Evolutionary conservation across 2,797 vertebrate genomes (phyloP).

Genomic region (Eidolon dupreanum): DNA sequence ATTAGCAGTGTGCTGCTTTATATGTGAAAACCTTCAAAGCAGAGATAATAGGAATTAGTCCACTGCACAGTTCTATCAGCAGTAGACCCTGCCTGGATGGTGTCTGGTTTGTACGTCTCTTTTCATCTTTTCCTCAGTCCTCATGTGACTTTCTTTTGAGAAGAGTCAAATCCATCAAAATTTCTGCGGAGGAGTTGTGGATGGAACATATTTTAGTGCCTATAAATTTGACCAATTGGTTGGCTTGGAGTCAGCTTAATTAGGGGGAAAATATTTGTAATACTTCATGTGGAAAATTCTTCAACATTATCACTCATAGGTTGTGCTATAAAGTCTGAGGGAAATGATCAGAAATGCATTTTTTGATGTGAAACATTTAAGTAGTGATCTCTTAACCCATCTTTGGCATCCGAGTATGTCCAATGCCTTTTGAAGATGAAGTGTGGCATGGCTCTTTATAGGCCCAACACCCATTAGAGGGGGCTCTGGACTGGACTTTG

Average conservation of each 20-base stretch:
- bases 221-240: background rate
- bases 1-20: fast-evolving
- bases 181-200: background rate
- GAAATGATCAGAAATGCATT: background rate
- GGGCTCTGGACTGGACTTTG: background rate
- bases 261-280: background rate
- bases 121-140: background rate
- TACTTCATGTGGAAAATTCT: background rate
- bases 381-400: background rate
- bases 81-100: background rate
- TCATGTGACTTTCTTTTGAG: background rate
- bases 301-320: background rate
- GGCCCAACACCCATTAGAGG: background rate
- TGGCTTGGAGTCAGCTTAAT: background rate
- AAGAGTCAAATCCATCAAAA: background rate
- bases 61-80: background rate
- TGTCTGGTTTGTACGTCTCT: background rate
- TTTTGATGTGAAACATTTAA: background rate
- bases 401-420: background rate
- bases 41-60: fast-evolving
- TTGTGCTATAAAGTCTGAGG: background rate
- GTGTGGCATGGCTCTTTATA: background rate
- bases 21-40: fast-evolving
- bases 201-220: background rate
- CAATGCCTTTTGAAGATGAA: background rate